Evolutionary conservation across 2,888 invertebrate genomes (phyloP).

Genomic region (Julus scandinavius): DNA sequence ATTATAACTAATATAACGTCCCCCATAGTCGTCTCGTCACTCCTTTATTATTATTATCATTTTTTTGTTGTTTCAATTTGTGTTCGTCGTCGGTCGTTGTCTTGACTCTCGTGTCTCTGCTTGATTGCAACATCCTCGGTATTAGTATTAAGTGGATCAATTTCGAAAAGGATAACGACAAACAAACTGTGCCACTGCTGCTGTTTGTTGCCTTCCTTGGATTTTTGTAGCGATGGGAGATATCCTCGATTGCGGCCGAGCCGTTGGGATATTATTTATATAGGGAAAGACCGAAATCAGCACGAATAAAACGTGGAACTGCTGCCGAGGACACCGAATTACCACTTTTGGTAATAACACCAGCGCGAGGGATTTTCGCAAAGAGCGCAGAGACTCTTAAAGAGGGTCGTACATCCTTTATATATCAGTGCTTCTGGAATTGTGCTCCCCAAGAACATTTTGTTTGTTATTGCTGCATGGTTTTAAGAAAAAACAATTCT

Average conservation of each 20-base stretch:
- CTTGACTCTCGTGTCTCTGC: not conserved
- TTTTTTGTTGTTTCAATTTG: constrained; percentile 33
- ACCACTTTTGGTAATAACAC: constrained; percentile 11
- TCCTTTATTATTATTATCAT: constrained; percentile 37
- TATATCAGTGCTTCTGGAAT: too few species aligned
- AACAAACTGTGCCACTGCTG: not conserved
- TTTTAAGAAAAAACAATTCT: too few species aligned
- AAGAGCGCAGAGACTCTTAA: not conserved
- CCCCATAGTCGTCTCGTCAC: constrained; percentile 30
- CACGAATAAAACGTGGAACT: not conserved
- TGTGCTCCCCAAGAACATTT: too few species aligned
- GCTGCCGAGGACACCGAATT: not conserved
- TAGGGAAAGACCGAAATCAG: not conserved
- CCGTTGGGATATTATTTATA: constrained; percentile 5
- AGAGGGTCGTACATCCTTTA: too few species aligned
- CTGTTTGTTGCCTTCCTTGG: constrained; percentile 15
- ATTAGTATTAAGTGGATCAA: constrained; percentile 39
- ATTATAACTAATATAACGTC: constrained; percentile 39
- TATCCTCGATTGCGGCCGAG: not conserved
- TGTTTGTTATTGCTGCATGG: too few species aligned
- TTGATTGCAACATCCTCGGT: constrained; percentile 39
- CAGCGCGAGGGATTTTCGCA: not conserved
- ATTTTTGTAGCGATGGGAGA: not conserved
- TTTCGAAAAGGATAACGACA: constrained; percentile 35
- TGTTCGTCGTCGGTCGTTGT: constrained; percentile 15